phyloP scores from a whole-genome alignment of 2,113 vertebrate species.

The Nothocercus nigrocapillus region DNA sequence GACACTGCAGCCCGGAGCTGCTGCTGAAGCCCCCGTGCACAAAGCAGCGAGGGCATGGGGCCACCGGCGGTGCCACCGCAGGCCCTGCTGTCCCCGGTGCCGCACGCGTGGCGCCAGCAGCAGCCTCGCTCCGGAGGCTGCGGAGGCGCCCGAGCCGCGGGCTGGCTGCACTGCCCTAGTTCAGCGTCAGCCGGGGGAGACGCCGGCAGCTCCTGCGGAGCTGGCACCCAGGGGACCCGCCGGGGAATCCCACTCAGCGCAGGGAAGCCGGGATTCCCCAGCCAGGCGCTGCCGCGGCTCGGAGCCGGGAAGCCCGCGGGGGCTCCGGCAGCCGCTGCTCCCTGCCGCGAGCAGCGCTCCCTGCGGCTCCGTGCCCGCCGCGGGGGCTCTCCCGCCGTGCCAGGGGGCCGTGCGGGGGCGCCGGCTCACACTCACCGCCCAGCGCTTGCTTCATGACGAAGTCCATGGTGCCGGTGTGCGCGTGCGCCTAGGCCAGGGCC shows the following conservation, averaged over 20 bases:
- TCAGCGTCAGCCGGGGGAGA: conserved; percentile 9
- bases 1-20: neutral
- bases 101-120: too few relatives aligned
- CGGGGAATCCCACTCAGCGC: conserved; percentile 13
- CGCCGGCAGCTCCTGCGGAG: neutral
- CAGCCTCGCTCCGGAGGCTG: accelerated
- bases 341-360: accelerated
- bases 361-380: accelerated
- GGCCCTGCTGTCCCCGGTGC: neutral
- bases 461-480: conserved; percentile 59
- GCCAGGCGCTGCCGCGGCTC: neutral
- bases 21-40: neutral
- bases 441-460: conserved; percentile 71
- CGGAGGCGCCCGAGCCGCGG: neutral
- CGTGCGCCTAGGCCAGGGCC: conserved; percentile 26
- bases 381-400: neutral
- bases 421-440: conserved; percentile 50
- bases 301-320: neutral
- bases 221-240: conserved; percentile 47
- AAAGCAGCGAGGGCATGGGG: neutral
- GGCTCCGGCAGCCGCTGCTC: neutral
- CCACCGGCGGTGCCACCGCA: accelerated
- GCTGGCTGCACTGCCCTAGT: conserved; percentile 20
- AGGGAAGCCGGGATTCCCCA: conserved; percentile 40
- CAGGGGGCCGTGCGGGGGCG: too few relatives aligned